These are phyloP conservation scores for Rhagonycha fulva DNA, from an alignment of 2,888 invertebrate genomes.

Conservation along the genomic window DNA sequence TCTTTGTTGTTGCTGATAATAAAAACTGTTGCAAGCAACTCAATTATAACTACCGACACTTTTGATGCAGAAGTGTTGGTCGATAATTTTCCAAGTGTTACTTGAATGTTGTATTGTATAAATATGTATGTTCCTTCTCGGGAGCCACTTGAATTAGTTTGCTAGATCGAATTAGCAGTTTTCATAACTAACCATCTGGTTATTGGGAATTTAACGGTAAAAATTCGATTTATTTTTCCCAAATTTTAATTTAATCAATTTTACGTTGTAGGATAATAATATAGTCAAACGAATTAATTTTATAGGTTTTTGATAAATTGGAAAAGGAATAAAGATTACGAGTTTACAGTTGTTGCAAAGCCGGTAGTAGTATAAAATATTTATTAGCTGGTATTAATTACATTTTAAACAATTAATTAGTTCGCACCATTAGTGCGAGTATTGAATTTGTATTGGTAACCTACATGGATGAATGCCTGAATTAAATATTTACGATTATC, in stretches of 20 bases:
- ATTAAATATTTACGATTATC: background rate
- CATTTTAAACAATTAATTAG: background rate
- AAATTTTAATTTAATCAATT: background rate
- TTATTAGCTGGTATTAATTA: slow-evolving; percentile 1
- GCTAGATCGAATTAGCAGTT: background rate
- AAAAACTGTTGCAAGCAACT: slow-evolving; percentile 8
- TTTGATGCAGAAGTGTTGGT: background rate
- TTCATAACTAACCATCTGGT: background rate
- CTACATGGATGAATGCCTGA: slow-evolving; percentile 9
- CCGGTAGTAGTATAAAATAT: background rate
- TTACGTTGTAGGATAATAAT: background rate
- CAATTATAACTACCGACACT: background rate
- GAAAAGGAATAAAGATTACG: background rate
- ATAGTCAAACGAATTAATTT: background rate
- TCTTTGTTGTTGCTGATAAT: slow-evolving; percentile 20
- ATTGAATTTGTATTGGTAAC: slow-evolving; percentile 5
- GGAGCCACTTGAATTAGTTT: background rate
- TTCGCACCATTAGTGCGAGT: slow-evolving; percentile 1
- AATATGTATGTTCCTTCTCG: background rate
- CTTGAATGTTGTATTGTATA: background rate
- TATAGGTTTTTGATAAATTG: background rate
- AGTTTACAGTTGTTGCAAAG: background rate
- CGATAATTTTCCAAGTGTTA: background rate
- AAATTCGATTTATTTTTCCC: background rate
- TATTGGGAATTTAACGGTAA: background rate